A percentile compares a stretch with the other conserved stretches of the same genome.
Conservation (phyloP, 2,888 invertebrate species). For the Drosophila nr. medialis region DNA sequence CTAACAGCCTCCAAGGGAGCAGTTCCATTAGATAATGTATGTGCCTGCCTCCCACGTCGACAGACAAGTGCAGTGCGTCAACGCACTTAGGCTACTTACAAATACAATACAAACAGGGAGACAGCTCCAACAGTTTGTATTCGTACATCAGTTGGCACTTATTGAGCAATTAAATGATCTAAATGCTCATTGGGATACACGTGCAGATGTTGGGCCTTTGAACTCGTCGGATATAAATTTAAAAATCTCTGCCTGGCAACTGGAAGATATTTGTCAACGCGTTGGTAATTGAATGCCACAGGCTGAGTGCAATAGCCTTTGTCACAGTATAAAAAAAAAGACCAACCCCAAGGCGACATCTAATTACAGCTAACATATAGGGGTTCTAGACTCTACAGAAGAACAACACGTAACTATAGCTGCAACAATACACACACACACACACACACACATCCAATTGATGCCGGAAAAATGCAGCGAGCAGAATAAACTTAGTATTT, state of each 20-base stretch:
- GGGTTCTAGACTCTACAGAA: conserved; percentile 1
- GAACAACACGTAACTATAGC: conserved; percentile 66
- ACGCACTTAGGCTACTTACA: conserved; percentile 22
- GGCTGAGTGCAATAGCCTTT: conserved; percentile 70
- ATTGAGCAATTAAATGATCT: conserved; percentile 62
- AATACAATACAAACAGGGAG: conserved; percentile 3
- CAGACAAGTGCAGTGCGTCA: conserved; percentile 25
- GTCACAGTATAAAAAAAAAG: conserved; percentile 66
- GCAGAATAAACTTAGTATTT: conserved; percentile 48
- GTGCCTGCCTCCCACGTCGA: conserved; percentile 47
- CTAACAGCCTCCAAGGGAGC: conserved; percentile 37
- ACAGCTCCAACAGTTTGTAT: conserved; percentile 25
- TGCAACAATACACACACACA: conserved; percentile 43
- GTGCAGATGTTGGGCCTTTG: conserved; percentile 56
- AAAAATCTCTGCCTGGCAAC: conserved; percentile 31
- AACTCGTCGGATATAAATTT: conserved; percentile 51
- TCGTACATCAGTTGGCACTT: conserved; percentile 55
- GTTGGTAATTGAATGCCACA: conserved; percentile 70
- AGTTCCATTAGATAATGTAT: conserved; percentile 16
- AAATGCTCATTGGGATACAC: conserved; percentile 37
- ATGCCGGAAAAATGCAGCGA: conserved; percentile 53
- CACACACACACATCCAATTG: conserved; percentile 12
- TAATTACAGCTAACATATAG: conserved; percentile 47
- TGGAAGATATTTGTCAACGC: conserved; percentile 61
- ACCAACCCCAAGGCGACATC: conserved; percentile 70